Base-by-base conservation (phyloP, 2,113 vertebrate genomes). In the Helogale parvula region DNA sequence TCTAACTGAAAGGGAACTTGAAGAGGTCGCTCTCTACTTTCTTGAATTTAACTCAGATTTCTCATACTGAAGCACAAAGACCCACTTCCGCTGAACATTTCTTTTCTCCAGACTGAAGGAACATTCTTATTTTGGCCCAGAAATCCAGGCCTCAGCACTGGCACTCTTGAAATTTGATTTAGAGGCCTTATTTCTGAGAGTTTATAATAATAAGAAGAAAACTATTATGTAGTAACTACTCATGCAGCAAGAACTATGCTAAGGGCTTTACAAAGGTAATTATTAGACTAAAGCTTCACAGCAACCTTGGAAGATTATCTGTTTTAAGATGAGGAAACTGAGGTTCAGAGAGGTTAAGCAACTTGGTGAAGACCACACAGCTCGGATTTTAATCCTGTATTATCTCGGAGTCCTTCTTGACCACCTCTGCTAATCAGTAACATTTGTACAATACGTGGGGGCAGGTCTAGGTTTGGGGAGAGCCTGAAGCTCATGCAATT, bases 11-110 rank as follows among this genome's bases (percentile, higher is more conserved):
- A 90, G 47, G 50, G 52, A 96, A 60, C 31, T 84, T 94, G 1
- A 17, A 29, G 38, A 66, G 81, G 21, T 88, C 76, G 63, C 45
- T 52, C 0, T 79, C 33, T 35, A 69, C 68, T 96, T 66, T 90
- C 84, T 92, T 47, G 23, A 68, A 12, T 92, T 57, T 69, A 60
- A 92, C 54, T 87, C 82, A 79, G 65, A 63, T 90, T 87, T 93
- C 50, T 52, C 33, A 72, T 79, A 15, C 35, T n/a, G 69, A 81
- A 25, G 52, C 35, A 57, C 29, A 68, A 41, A 90, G 16, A 94
- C 33, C 31, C 50, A 38, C 57, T 88, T 96, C 21, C 31, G 50
- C 33, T 45, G 82, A 65, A n/a, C 66, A 14, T 79, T 79, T 76
- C 38, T 83, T 35, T 84, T 87, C 23, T 72, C 69, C 33, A 14